Base-by-base conservation (phyloP, 2,797 vertebrate species). In the Menidia menidia region DNA sequence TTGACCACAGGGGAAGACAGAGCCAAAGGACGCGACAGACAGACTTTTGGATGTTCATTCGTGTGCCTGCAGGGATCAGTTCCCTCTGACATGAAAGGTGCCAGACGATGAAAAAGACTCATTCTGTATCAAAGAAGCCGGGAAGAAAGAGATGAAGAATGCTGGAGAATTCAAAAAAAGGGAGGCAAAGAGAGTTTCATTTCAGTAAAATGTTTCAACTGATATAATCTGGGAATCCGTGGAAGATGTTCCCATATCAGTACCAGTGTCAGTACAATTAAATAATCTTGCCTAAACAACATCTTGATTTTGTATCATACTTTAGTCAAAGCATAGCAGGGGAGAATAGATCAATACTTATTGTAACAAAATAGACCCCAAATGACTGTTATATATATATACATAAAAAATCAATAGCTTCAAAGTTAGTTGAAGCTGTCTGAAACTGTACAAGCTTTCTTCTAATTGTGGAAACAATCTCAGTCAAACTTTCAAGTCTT, bases 1-100 rank as follows among this genome's bases (percentile, higher is more conserved):
- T 79, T 91, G 80, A 94, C 82, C 64, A 94, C 71, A 12, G 94
- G 92, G 50, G 94, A 92, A 2, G 92, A 90, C n/a, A 93, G 92
- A 8, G 89, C 65, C 68, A 82, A 60, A 42, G 87, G 86, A 65
- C 84, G 83, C 6, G 82, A 70, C 83, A 82, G 15, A 65, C 75
- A 67, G 52, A 60, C 73, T 7, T 83, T 50, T 16, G 77, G 73
- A 71, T 64, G 80, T 63, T 83, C 81, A 19, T 71, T 76, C 39
- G 82, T 66, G 73, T 72, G 84, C 54, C 61, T 85, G 31, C 84
- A 72, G 60, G 87, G 77, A 35, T 64, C 31, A 61, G 89, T 77
- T 43, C 48, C 70, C 73, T 68, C 78, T 73, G 85, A 70, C 33
- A 81, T 81, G 60, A 85, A 60, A 69, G 82, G 62, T 44, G 85